phyloP scores from a whole-genome alignment of 2,113 vertebrate genomes.

The Macroglossus sobrinus region DNA sequence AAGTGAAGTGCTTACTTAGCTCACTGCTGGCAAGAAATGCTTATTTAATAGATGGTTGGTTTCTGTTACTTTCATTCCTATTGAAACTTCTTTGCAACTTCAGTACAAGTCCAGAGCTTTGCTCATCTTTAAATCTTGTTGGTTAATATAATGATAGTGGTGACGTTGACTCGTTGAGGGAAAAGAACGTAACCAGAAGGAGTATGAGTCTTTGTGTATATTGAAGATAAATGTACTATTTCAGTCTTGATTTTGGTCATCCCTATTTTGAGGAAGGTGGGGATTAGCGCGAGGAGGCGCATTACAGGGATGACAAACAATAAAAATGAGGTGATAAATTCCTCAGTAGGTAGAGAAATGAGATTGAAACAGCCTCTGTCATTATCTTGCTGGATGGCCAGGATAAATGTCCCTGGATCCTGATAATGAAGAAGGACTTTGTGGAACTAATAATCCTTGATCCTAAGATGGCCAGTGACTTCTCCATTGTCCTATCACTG shows the following conservation, averaged over 20 bases:
- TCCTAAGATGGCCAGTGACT: not conserved
- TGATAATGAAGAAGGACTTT: not conserved
- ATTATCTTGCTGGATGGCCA: not conserved
- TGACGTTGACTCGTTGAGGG: not conserved
- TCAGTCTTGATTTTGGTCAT: not conserved
- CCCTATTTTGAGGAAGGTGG: not conserved
- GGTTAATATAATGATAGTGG: not conserved
- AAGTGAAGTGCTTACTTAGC: not conserved
- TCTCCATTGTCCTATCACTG: not conserved
- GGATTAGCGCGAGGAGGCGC: not conserved
- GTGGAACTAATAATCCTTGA: not conserved
- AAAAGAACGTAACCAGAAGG: not conserved
- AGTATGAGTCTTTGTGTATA: not conserved
- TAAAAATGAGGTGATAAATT: not conserved
- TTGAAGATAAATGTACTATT: not conserved
- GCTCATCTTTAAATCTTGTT: not conserved
- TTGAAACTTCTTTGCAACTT: not conserved
- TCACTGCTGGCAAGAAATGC: not conserved
- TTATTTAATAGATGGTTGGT: not conserved
- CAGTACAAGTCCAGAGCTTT: not conserved
- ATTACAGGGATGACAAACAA: not conserved
- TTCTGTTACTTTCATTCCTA: not conserved
- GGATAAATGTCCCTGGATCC: not conserved
- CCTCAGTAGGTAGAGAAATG: not conserved
- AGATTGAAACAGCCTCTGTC: not conserved